Conservation (phyloP, 1,140 invertebrate species). For the Antheraea mylitta region DNA sequence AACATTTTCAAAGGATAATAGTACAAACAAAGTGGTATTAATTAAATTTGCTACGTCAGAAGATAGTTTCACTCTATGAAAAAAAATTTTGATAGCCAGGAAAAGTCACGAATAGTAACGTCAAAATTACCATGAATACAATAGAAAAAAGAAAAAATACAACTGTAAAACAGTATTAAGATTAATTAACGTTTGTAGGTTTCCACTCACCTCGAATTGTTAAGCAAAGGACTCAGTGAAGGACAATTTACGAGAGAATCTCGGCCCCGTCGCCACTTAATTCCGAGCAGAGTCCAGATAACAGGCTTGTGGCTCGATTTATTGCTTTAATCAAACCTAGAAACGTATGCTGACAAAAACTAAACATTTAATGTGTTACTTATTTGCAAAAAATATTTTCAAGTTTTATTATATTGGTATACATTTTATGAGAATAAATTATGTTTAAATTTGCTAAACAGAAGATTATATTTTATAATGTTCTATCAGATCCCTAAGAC, state of each 20-base stretch:
- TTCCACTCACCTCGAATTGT: slow-evolving; percentile 35
- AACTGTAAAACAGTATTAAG: background rate
- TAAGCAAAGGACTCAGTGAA: slow-evolving; percentile 43
- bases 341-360: slow-evolving; percentile 54
- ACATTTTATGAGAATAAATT: too few species aligned
- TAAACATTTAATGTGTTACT: slow-evolving; percentile 37
- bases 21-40: too few species aligned
- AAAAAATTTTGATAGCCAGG: background rate
- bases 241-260: slow-evolving; percentile 56
- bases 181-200: slow-evolving; percentile 18
- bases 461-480: too few species aligned
- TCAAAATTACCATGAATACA: background rate
- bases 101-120: background rate
- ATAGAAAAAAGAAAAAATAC: background rate
- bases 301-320: slow-evolving; percentile 48
- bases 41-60: too few species aligned
- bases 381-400: too few species aligned
- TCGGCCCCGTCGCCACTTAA: slow-evolving; percentile 46
- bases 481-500: too few species aligned
- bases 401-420: too few species aligned
- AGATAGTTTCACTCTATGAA: too few species aligned
- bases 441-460: too few species aligned
- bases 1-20: too few species aligned
- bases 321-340: slow-evolving; percentile 66
- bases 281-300: slow-evolving; percentile 47